Base-by-base conservation (phyloP, 1,140 invertebrate genomes). In the Drosophila ficusphila region DNA sequence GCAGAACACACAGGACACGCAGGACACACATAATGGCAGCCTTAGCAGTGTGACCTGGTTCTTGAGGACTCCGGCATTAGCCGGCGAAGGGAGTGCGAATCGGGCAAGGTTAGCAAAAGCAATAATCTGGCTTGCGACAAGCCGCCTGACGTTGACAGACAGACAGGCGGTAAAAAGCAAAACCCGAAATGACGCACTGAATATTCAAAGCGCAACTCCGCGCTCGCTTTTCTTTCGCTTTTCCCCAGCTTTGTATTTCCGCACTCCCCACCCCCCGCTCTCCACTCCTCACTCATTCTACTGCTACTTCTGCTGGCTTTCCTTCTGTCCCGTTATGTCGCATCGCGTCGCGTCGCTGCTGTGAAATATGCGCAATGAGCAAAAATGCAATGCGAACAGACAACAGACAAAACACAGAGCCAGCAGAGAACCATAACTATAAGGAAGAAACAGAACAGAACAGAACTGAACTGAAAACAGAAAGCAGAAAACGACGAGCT, bases 171-270 rank as follows among this genome's bases (percentile, higher is more conserved):
- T 54, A 54, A 36, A 48, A 53, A 70, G 44, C 54, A 73, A 44
- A 53, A 51, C 54, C 56, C 48, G 56, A 85, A 88, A 88, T 81
- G 77, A 74, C 53, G 82, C 82, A 88, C 81, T 88, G 82, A 86
- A 86, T 88, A 86, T 86, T 86, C 81, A 86, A 86, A 88, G 82
- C 82, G 47, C 44, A 83, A 76, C 79, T 83, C 44, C 56, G 71
- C 76, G 71, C 42, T 44, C 48, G 34, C 38, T 53, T 57, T 57
- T 82, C 64, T 51, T 74, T 56, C 12, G 4, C 29, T 49, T 54
- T 46, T 54, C 48, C 38, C 7, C 23, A 23, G 31, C 41, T 62
- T 82, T 51, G 53, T 52, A 57, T 60, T 67, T 49, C 54, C 57
- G 52, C 42, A 48, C 53, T 70, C 60, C 54, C 42, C n/a, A n/a